Evolutionary conservation across 2,797 vertebrate genomes (phyloP), one percentile per base, ranked within the genome.

Genomic region (Sebastes vulpes): DNA sequence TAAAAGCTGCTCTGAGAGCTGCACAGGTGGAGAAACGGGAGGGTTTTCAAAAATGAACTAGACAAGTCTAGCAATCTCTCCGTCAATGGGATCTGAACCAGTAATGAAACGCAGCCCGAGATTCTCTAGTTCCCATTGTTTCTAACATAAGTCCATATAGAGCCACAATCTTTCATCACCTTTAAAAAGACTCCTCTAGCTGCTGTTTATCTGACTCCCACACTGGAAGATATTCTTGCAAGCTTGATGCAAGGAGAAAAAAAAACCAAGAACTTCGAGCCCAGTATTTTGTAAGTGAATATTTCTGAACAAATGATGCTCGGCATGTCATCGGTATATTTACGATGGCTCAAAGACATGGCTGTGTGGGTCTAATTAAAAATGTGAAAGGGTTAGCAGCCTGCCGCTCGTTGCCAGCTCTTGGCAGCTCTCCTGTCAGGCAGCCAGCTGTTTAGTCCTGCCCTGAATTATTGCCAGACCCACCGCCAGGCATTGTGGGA

Each of bases 341-440:
- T 98, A 98, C 97, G 97, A 98, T 96, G 97, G 97, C 97, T 98
- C 97, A 97, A 97, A 98, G 97, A 98, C 97, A 97, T 97, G 97
- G 97, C 97, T 98, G 97, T 98, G 97, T 97, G 97, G 97, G 97
- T 98, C 98, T 98, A 99, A 99, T 99, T 99, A 99, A 98, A 98
- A 98, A 98, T 97, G 98, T 98, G 98, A 98, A 98, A 97, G 96
- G 97, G 97, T 98, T 98, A 98, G 97, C 97, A 97, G 97, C 97
- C 97, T 97, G 97, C 97, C 97, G 97, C 97, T 95, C 93, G 93
- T 96, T 98, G 97, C 98, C 98, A 98, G 96, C 96, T 97, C 97
- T 97, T 98, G 98, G 97, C 98, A 98, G 97, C 96, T 96, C 96
- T 94, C 95, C 97, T 99, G 98, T 98, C 97, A 97, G 92, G 18